Conservation (phyloP, 2,888 invertebrate genomes). For the Holacanthella duospinosa region DNA sequence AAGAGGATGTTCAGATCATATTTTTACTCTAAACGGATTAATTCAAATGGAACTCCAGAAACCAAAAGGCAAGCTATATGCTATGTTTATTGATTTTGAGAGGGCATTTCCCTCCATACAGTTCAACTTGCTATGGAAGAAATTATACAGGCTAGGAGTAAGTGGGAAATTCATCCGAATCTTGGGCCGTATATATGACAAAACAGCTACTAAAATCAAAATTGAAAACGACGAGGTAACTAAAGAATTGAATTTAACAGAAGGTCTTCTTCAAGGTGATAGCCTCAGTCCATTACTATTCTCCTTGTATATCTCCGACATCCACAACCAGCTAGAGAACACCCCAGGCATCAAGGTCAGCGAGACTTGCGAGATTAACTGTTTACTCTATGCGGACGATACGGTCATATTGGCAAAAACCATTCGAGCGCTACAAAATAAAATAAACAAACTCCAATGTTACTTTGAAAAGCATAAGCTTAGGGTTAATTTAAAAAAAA, state of each 20-base stretch:
- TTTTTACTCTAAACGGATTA: background rate
- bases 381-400: background rate
- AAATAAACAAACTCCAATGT: background rate
- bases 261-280: background rate
- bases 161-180: background rate
- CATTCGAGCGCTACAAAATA: background rate
- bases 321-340: background rate
- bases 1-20: background rate
- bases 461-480: background rate
- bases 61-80: background rate
- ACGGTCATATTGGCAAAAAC: background rate
- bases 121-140: background rate
- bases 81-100: constrained; percentile 2
- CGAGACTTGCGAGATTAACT: background rate
- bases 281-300: background rate
- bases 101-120: background rate
- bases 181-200: background rate
- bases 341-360: background rate
- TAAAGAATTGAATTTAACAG: background rate
- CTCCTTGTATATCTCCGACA: background rate
- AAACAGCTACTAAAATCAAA: background rate
- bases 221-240: no score
- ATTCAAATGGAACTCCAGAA: background rate
- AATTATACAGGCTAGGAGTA: background rate
- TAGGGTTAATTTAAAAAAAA: background rate